Evolutionary conservation across 2,797 vertebrate species (phyloP).

Genomic region (Hipposideros larvatus): DNA sequence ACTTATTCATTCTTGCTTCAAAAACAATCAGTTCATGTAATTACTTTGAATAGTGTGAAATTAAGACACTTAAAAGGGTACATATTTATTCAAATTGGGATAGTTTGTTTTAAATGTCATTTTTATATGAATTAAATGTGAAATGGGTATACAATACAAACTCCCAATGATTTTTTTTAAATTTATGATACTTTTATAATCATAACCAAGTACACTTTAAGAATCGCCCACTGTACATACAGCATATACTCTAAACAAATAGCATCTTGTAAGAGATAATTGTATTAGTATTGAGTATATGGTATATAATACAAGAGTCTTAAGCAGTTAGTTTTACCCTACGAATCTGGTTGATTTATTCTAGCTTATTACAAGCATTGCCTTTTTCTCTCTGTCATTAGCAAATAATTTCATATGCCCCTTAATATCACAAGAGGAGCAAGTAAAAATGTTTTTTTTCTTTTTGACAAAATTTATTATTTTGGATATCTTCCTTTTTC

Average conservation of each 20-base stretch:
- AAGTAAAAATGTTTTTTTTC: background rate
- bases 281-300: background rate
- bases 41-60: constrained; percentile 54
- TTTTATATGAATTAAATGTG: constrained; percentile 39
- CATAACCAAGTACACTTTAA: background rate
- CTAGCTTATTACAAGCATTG: background rate
- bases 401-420: background rate
- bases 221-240: background rate
- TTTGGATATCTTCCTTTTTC: background rate
- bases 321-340: background rate
- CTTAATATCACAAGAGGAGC: background rate
- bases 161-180: background rate
- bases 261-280: background rate
- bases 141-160: background rate
- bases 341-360: constrained; percentile 24
- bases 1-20: constrained; percentile 48
- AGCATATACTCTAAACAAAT: background rate
- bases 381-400: background rate
- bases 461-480: background rate
- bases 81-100: background rate
- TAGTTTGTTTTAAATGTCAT: background rate
- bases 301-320: background rate
- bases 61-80: background rate
- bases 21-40: constrained; percentile 43
- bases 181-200: constrained; percentile 18